Conservation (phyloP, 2,888 invertebrate genomes). For the Limnephilus lunatus region DNA sequence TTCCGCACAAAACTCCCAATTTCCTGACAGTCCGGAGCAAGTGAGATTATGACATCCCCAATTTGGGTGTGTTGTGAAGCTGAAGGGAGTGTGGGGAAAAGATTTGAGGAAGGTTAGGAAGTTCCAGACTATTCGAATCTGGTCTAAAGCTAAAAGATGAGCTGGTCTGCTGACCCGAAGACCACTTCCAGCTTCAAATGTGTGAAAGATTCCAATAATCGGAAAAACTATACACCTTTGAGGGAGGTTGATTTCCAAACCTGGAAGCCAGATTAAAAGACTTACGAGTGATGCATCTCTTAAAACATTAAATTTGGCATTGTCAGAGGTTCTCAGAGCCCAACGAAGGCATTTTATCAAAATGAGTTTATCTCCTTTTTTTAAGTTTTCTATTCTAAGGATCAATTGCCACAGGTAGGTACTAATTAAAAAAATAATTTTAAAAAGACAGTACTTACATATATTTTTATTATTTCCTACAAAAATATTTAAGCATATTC, state of each 20-base stretch:
- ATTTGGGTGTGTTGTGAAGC: no score
- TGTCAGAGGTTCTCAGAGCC: background rate
- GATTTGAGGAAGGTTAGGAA: no score
- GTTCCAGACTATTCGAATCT: no score
- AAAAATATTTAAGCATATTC: constrained; percentile 20
- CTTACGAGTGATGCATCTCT: background rate
- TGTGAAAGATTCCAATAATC: background rate
- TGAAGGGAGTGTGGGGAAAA: no score
- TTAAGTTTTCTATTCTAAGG: background rate
- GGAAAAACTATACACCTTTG: background rate
- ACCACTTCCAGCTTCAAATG: background rate
- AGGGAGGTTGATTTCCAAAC: background rate
- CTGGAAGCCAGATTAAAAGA: background rate
- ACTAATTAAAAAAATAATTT: background rate
- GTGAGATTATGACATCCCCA: no score
- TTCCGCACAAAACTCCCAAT: no score
- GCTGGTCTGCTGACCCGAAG: background rate
- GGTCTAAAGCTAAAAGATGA: background rate
- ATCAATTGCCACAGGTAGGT: background rate
- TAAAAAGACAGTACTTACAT: background rate
- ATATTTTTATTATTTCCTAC: constrained; percentile 13
- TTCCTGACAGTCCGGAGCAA: no score
- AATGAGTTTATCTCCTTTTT: background rate
- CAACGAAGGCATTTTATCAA: background rate
- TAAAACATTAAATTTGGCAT: background rate